These are phyloP conservation scores for Panonychus citri DNA, from an alignment of 1,140 invertebrate species.

Conservation along the genomic window DNA sequence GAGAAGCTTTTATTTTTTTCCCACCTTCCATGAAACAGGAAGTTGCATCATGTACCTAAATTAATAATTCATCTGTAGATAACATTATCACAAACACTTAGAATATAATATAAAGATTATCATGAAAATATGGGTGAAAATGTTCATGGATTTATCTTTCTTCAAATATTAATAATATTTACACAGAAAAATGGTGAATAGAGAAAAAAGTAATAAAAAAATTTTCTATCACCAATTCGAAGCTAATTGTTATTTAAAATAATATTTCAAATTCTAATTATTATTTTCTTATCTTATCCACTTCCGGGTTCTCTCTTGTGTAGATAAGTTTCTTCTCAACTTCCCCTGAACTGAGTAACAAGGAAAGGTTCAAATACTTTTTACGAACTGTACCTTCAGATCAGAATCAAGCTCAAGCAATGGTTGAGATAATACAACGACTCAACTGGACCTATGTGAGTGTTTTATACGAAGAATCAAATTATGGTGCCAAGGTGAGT, in stretches of 20 bases:
- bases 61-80: too few species aligned
- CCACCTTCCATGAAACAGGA: too few species aligned
- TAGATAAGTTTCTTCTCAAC: constrained; percentile 91
- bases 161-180: too few species aligned
- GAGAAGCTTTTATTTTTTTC: not conserved
- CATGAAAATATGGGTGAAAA: too few species aligned
- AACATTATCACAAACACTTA: too few species aligned
- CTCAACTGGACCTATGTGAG: constrained; percentile 83
- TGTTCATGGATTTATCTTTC: too few species aligned
- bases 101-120: too few species aligned
- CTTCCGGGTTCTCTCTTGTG: constrained; percentile 16
- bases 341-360: constrained; percentile 76
- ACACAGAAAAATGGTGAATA: too few species aligned
- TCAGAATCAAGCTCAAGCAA: constrained; percentile 75
- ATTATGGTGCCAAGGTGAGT: constrained; percentile 75
- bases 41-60: too few species aligned
- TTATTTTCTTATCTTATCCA: not conserved
- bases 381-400: constrained; percentile 82
- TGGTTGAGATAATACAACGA: constrained; percentile 70
- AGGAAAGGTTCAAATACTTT: constrained; percentile 84
- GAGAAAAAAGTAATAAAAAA: too few species aligned
- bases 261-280: not conserved
- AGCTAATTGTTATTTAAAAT: too few species aligned
- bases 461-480: constrained; percentile 86
- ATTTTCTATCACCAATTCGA: too few species aligned